Base-by-base conservation (phyloP, 2,888 invertebrate species). In the Podotricha telesiphe region DNA sequence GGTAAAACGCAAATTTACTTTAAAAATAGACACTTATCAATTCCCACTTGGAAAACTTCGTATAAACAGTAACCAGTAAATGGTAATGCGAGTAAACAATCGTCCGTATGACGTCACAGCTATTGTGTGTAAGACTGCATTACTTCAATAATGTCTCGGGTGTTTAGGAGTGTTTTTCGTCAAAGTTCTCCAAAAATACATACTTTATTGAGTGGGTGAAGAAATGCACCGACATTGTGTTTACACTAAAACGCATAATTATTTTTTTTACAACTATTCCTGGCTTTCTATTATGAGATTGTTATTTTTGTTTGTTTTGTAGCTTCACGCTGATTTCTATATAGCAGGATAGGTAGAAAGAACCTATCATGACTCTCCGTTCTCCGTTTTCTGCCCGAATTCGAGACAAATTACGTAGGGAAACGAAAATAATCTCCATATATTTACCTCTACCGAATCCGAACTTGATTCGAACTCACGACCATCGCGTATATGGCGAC, bases 31-130 rank as follows among this genome's bases (percentile, higher is more conserved):
- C n/a, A n/a, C 56, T 50, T 64, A 62, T 68, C 68, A 28, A 40
- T 55, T 59, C 45, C 22, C 53, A 48, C 51, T 22, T 37, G 15
- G 51, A 67, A 19, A 51, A 56, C 48, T 62, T 28, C 13, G 17
- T 34, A 53, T 20, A 45, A 59, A 50, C 65, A 62, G 40, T 65
- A 61, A 37, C 61, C 61, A 65, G 72, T 45, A 56, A 70, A 65
- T 68, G 56, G 65, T 62, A 68, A 65, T 68, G 65, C 51, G 65
- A 65, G 72, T 63, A 68, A 72, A 72, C 70, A 70, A 72, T 70
- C n/a, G 28, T 55, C 45, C 51, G 20, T n/a, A n/a, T n/a, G 67
- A 70, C 72, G 67, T 72, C 70, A 72, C 11, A 47, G 28, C 67
- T 37, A 72, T 68, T 70, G 72, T 72, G 63, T 70, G 51, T 59